Evolutionary conservation across 2,113 vertebrate species (phyloP).

Genomic region (Galeopterus variegatus): DNA sequence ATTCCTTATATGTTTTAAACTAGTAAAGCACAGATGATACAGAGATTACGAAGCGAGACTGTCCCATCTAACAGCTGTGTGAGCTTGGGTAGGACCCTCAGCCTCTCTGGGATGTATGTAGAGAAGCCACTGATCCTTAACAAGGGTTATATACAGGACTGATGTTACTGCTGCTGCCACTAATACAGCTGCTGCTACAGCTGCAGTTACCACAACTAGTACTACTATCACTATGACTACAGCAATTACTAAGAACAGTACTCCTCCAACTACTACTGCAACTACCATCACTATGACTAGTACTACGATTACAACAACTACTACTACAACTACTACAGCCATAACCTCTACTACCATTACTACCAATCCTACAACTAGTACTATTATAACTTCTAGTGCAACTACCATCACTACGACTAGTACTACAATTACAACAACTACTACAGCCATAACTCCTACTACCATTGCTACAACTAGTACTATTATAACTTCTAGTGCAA

Average conservation of each 20-base stretch:
- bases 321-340: no score
- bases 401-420: accelerated
- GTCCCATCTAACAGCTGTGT: accelerated
- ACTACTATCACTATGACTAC: accelerated
- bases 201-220: background rate
- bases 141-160: accelerated
- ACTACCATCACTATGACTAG: accelerated
- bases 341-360: background rate
- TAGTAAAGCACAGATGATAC: background rate
- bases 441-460: no score
- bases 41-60: background rate
- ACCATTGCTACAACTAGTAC: accelerated
- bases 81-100: accelerated
- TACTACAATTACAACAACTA: no score
- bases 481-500: no score
- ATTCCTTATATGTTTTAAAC: background rate
- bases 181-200: no score
- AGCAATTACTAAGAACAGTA: no score
- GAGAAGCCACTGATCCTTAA: accelerated
- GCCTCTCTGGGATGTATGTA: no score
- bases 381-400: no score
- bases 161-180: no score
- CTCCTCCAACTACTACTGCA: no score
- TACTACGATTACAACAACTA: background rate
- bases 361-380: accelerated